Evolutionary conservation across 1,140 invertebrate species (phyloP).

Genomic region (Trichonephila clavata): DNA sequence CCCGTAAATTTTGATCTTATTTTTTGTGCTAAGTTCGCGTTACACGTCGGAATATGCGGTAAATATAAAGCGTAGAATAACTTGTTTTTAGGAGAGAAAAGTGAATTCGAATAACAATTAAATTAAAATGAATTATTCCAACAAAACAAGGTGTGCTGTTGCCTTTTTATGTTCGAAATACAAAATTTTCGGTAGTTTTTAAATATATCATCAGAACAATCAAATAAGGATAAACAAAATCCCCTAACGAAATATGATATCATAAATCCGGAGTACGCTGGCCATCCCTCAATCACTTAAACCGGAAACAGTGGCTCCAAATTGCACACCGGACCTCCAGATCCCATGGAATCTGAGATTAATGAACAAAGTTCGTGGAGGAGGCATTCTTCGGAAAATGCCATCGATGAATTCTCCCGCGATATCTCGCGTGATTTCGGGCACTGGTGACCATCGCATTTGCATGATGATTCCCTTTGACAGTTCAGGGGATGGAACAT

Average conservation of each 20-base stretch:
- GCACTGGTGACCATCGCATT: conserved; percentile 75
- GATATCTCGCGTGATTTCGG: conserved; percentile 68
- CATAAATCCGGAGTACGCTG: not conserved
- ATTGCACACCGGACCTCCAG: conserved; percentile 46
- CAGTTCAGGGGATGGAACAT: conserved; percentile 66
- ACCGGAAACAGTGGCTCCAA: conserved; percentile 39
- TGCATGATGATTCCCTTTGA: conserved; percentile 73
- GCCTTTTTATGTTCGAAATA: too few species aligned
- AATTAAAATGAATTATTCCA: too few species aligned
- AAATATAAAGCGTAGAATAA: too few species aligned
- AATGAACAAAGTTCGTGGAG: conserved; percentile 71
- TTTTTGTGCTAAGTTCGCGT: too few species aligned
- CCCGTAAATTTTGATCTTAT: too few species aligned
- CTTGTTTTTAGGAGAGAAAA: too few species aligned
- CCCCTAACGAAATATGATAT: not conserved
- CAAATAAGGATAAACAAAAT: not conserved
- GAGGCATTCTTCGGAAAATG: conserved; percentile 46
- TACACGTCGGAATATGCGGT: too few species aligned
- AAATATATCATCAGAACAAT: too few species aligned
- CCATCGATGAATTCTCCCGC: conserved; percentile 71
- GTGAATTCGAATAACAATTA: too few species aligned
- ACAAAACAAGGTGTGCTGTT: too few species aligned
- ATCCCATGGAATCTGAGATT: conserved; percentile 58
- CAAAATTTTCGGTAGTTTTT: too few species aligned
- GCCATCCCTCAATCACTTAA: conserved; percentile 15